Percentiles rank a stretch among this genome's conserved stretches.
Evolutionary conservation across 2,797 vertebrate species (phyloP).

Genomic region (Avahi laniger): DNA sequence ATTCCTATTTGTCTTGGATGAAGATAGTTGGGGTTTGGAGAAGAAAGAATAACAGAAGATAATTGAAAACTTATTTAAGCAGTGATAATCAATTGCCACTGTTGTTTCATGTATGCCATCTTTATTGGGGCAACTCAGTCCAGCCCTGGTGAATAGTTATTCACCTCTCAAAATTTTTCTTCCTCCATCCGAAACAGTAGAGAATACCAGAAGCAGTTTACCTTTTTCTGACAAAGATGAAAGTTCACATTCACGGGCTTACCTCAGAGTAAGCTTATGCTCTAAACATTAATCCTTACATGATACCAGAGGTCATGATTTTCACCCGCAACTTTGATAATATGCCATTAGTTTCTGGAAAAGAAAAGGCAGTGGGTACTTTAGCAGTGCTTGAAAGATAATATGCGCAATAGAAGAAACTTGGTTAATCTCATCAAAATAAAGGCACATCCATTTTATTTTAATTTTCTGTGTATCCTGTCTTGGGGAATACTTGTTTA

Average conservation of each 20-base stretch:
- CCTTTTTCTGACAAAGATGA: not conserved
- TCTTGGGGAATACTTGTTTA: not conserved
- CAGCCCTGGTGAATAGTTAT: not conserved
- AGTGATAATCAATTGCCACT: not conserved
- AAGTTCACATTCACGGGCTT: not conserved
- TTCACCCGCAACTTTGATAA: not conserved
- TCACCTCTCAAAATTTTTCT: not conserved
- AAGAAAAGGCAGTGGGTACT: not conserved
- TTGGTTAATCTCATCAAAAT: not conserved
- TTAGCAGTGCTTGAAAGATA: not conserved
- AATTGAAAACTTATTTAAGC: not conserved
- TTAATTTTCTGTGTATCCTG: not conserved
- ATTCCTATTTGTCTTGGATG: not conserved
- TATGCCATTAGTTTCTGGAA: not conserved
- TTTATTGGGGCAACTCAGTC: not conserved
- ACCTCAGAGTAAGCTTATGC: not conserved
- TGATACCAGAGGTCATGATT: not conserved
- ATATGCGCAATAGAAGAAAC: not conserved
- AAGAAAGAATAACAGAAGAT: not conserved
- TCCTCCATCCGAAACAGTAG: not conserved
- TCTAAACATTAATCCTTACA: not conserved
- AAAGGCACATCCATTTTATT: not conserved
- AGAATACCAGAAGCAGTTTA: not conserved
- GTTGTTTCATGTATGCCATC: not conserved
- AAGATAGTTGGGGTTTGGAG: not conserved